Conservation (phyloP, 2,113 vertebrate genomes). For the Mola mola region DNA sequence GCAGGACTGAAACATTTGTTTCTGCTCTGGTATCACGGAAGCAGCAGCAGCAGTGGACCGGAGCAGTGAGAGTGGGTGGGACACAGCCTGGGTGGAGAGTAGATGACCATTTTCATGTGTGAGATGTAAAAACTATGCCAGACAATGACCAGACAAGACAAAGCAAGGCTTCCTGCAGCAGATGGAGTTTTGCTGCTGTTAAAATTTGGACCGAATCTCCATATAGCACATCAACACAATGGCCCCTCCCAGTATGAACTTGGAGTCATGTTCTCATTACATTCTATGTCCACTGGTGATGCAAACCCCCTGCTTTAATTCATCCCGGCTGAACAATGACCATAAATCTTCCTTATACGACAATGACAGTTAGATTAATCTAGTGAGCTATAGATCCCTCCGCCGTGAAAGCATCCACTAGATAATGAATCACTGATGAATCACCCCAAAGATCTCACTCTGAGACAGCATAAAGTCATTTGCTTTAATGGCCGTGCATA, state of each 20-base stretch:
- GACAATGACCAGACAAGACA: slow-evolving; percentile 6
- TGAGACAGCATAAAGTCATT: slow-evolving; percentile 52
- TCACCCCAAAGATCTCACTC: slow-evolving; percentile 69
- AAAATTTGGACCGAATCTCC: slow-evolving; percentile 18
- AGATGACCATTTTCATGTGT: slow-evolving; percentile 56
- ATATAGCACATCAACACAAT: slow-evolving; percentile 21
- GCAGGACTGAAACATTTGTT: slow-evolving; percentile 63
- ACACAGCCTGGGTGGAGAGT: slow-evolving; percentile 21
- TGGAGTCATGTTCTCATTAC: slow-evolving; percentile 64
- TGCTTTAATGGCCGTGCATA: slow-evolving; percentile 38
- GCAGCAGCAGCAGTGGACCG: slow-evolving; percentile 48
- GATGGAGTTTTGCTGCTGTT: not conserved
- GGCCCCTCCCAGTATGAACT: slow-evolving; percentile 34
- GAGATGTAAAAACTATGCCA: slow-evolving; percentile 33
- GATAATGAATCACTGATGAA: slow-evolving; percentile 80
- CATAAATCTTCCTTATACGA: slow-evolving; percentile 77
- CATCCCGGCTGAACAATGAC: slow-evolving; percentile 65
- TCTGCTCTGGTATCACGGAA: slow-evolving; percentile 70
- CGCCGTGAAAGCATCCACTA: slow-evolving; percentile 64
- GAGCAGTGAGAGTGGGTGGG: slow-evolving; percentile 50
- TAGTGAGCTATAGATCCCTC: slow-evolving; percentile 68
- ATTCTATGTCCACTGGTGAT: slow-evolving; percentile 44
- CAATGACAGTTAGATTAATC: slow-evolving; percentile 80
- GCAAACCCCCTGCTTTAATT: slow-evolving; percentile 48
- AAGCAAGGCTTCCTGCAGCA: slow-evolving; percentile 12